Base-by-base conservation (phyloP, 1,140 invertebrate species). In the Macrobrachium rosenbergii region DNA sequence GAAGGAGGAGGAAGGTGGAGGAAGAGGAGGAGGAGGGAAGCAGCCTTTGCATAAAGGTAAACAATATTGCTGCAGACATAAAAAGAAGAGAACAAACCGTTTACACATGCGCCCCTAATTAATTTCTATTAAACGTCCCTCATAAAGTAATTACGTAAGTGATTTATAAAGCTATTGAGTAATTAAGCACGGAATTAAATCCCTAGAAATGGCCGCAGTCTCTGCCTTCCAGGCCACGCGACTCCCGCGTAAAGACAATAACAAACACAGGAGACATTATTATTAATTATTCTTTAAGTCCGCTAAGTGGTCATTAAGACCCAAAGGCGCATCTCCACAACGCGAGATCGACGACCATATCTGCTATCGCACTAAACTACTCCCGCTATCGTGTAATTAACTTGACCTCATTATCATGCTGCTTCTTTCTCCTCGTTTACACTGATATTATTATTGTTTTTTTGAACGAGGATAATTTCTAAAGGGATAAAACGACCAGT, bases 131-230 rank as follows among this genome's bases (percentile, higher is more conserved):
- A 80, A 80, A 80, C 62, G 78, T 80, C 78, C 43, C 78, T 37
- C 78, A 64, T 80, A 80, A 80, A 80, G 78, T 80, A 80, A 80
- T 80, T 80, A 80, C 78, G 45, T 80, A 67, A 80, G 78, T 80
- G 78, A 80, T 80, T 80, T 80, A 80, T 80, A 80, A 80, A n/a
- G 59, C 78, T 67, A 43, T 62, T 28, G 78, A 64, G 62, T 80
- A 80, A 80, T 80, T 80, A 80, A 80, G 64, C 62, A 80, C 19
- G n/a, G 78, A 80, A 80, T 69, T 64, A 80, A 80, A 62, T 23
- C 78, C 78, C 64, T 80, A 63, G 62, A 17, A 67, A 43, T 62
- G 62, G 23, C 62, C 78, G 62, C 77, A 28, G 78, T 64, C 64
- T 45, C 60, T 11, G 78, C 21, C 59, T 23, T 37, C 77, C 10